A percentile compares a stretch with the other conserved stretches of the same genome.
These are phyloP conservation scores for Sarcophaga bullata DNA, from an alignment of 1,140 invertebrate genomes.

Conservation along the genomic window DNA sequence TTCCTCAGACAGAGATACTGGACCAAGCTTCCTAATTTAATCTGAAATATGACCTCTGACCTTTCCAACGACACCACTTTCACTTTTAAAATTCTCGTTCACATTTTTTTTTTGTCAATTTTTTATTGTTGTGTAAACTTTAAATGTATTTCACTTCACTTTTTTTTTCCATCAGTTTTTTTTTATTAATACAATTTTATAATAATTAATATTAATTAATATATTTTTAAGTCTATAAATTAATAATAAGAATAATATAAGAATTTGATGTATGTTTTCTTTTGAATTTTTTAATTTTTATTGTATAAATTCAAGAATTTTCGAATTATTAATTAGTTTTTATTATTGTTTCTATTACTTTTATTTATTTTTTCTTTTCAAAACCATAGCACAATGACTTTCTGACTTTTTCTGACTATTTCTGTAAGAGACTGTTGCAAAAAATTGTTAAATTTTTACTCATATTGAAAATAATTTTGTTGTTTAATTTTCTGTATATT, in stretches of 20 bases:
- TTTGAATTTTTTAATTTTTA: not conserved
- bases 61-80: too few species aligned
- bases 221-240: slow-evolving; percentile 23
- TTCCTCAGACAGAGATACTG: too few species aligned
- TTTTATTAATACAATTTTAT: slow-evolving; percentile 24
- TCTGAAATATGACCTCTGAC: too few species aligned
- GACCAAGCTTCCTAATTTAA: too few species aligned
- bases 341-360: not conserved
- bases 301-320: slow-evolving; percentile 20
- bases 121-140: slow-evolving; percentile 32
- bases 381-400: too few species aligned
- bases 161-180: slow-evolving; percentile 29
- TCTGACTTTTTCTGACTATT: too few species aligned
- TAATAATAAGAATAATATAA: slow-evolving; percentile 32
- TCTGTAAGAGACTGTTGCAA: too few species aligned
- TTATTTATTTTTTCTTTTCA: not conserved
- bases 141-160: not conserved
- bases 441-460: too few species aligned
- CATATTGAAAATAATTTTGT: too few species aligned
- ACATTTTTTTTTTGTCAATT: slow-evolving; percentile 22
- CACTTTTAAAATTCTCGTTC: too few species aligned
- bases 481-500: too few species aligned
- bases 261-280: not conserved
- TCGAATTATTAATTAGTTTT: not conserved
- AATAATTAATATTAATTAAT: not conserved